phyloP scores from a whole-genome alignment of 2,888 invertebrate genomes.

The Torymus texanus region DNA sequence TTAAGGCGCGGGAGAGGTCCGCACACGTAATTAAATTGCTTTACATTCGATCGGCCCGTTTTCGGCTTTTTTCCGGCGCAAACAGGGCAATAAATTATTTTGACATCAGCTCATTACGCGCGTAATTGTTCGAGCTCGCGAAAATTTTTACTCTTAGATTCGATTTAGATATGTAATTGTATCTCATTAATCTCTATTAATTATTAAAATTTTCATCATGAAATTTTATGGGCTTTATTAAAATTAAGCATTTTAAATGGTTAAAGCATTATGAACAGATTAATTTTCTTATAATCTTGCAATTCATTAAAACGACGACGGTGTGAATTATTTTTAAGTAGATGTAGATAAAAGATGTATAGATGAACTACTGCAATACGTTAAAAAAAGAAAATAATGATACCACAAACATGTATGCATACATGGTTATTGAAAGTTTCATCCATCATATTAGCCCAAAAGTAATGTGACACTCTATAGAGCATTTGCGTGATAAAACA shows the following conservation, averaged over 20 bases:
- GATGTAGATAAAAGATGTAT: too few species aligned
- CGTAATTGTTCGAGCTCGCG: slow-evolving; percentile 49
- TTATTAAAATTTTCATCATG: slow-evolving; percentile 48
- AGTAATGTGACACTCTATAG: too few species aligned
- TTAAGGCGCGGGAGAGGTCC: slow-evolving; percentile 39
- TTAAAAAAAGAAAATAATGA: too few species aligned
- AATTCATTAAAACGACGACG: slow-evolving; percentile 30
- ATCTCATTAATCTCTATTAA: slow-evolving; percentile 56
- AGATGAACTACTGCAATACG: too few species aligned
- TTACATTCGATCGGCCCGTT: slow-evolving; percentile 65
- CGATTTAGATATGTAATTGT: slow-evolving; percentile 56
- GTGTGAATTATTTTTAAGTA: not conserved
- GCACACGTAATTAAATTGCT: slow-evolving; percentile 57
- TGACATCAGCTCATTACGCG: slow-evolving; percentile 51
- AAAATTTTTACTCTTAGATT: slow-evolving; percentile 50
- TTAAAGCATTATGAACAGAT: slow-evolving; percentile 12
- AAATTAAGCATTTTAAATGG: slow-evolving; percentile 42
- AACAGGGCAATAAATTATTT: slow-evolving; percentile 52
- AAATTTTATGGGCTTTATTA: slow-evolving; percentile 46
- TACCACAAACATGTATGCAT: too few species aligned
- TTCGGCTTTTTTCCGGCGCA: slow-evolving; percentile 58
- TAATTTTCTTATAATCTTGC: slow-evolving; percentile 31
- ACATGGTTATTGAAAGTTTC: too few species aligned
- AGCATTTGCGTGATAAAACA: too few species aligned
- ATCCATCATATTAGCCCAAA: too few species aligned